Base-by-base conservation (phyloP, 2,888 invertebrate genomes). In the Pristionchus fissidentatus region DNA sequence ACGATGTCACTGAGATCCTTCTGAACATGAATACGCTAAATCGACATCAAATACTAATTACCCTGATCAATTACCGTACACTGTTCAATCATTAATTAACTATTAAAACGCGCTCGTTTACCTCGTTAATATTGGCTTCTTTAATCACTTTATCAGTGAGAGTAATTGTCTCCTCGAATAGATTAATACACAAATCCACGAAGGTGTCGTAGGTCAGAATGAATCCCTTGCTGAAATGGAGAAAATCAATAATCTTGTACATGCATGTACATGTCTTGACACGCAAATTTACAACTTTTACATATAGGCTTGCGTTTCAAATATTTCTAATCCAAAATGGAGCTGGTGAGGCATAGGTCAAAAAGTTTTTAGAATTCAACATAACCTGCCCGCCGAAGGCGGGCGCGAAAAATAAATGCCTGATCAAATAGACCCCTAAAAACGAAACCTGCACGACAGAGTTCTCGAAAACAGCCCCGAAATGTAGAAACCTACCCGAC, bases 61-160 rank as follows among this genome's bases (percentile, higher is more conserved):
- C n/a, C n/a, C n/a, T n/a, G n/a, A n/a, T n/a, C n/a, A n/a, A n/a
- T n/a, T n/a, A n/a, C n/a, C n/a, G n/a, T n/a, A n/a, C n/a, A n/a
- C n/a, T n/a, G n/a, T n/a, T 60, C 1, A 10, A 7, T 32, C 5
- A 13, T 60, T 60, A n/a, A n/a, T n/a, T n/a, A 32, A 13, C 13
- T 26, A 57, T n/a, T 26, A 4, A 5, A 57, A 26, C 26, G 19
- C n/a, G 15, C 41, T 22, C 26, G 22, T 26, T 70, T 41, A 70
- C 70, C 70, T 70, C 70, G 43, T 70, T 41, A n/a, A 70, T 41
- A 10, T 10, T 8, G 8, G 70, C 70, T n/a, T 70, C 70, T 8
- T 10, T n/a, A 26, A 70, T 38, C 43, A 70, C 70, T 70, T 70
- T 70, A 38, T 70, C 70, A n/a, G 70, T 70, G 41, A 70, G 43